Percentiles rank a stretch among this genome's conserved stretches.
Evolutionary conservation across 2,888 invertebrate genomes (phyloP).

Genomic region (Dasypolia templi): DNA sequence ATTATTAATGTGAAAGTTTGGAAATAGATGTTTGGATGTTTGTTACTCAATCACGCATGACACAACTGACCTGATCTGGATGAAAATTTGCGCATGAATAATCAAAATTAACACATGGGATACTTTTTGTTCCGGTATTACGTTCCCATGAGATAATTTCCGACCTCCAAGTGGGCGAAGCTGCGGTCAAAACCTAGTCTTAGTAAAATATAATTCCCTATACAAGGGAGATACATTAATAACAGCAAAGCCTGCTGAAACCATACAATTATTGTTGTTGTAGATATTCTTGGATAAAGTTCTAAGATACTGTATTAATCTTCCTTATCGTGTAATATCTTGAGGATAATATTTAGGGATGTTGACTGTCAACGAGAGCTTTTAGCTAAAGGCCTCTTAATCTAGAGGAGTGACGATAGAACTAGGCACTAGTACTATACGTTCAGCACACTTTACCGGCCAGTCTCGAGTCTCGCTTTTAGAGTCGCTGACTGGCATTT

Average conservation of each 20-base stretch:
- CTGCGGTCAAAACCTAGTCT: neutral
- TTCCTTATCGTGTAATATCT: constrained; percentile 22
- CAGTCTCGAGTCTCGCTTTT: neutral
- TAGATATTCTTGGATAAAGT: constrained; percentile 9
- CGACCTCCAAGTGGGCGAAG: neutral
- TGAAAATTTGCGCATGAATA: neutral
- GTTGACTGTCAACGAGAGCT: constrained; percentile 34
- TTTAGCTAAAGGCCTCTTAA: neutral
- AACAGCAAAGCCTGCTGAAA: constrained; percentile 25
- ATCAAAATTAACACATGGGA: neutral
- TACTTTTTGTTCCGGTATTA: neutral
- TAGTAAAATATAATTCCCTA: constrained; percentile 21
- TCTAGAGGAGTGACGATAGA: neutral
- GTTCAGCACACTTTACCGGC: neutral
- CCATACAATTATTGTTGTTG: constrained; percentile 20
- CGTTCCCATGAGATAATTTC: neutral
- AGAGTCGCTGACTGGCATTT: neutral
- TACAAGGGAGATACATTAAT: constrained; percentile 9
- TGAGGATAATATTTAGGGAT: constrained; percentile 31
- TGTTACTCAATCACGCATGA: no score
- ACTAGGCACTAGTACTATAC: neutral
- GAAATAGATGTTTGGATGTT: no score
- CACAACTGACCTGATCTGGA: no score
- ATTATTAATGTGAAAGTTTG: no score
- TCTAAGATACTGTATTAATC: constrained; percentile 26